Evolutionary conservation across 2,797 vertebrate genomes (phyloP), one percentile per base, ranked within the genome.

Genomic region (Eupleurogrammus muticus): DNA sequence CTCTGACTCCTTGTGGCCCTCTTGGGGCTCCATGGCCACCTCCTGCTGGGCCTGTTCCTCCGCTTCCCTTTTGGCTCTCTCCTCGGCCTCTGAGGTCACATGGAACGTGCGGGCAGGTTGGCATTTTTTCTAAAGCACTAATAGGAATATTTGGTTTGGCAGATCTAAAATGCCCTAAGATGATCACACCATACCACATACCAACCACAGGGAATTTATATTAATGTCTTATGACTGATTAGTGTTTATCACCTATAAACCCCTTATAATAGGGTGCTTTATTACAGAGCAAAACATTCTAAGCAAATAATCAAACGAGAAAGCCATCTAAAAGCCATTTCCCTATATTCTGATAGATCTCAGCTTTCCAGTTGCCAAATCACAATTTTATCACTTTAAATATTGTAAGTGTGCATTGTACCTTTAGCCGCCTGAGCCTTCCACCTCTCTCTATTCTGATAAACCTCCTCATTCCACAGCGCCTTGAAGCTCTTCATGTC

Each of bases 401-500:
- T 24, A 17, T 23, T 44, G 16, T 12, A 1, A 9, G 13, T 24
- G 24, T 16, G 13, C 35, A 19, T 21, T 1, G 50, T 92, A 99
- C 97, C 98, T 98, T 97, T 97, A 66, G 93, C 80, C 5, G 97
- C 97, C 85, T 98, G 96, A 0, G 95, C 83, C 92, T 97, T 97
- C 97, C 97, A 99, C 60, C 96, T 92, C 87, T 99, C 97, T 52
- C 97, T 92, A 72, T 99, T 99, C 88, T 96, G 92, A 73, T 94
- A 95, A 16, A 99, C 96, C 70, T 97, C 95, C 69, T 99, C 98
- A 0, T 94, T 97, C 97, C 98, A 99, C 66, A 95, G 90, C 42
- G 93, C 63, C 92, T 98, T 98, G 88, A 99, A 99, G 93, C 90
- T 93, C 90, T 97, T 98, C 63, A 95, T 95, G 92, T 99, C 97